Evolutionary conservation across 2,888 invertebrate species (phyloP).

Genomic region (Falcaria lacertinaria): DNA sequence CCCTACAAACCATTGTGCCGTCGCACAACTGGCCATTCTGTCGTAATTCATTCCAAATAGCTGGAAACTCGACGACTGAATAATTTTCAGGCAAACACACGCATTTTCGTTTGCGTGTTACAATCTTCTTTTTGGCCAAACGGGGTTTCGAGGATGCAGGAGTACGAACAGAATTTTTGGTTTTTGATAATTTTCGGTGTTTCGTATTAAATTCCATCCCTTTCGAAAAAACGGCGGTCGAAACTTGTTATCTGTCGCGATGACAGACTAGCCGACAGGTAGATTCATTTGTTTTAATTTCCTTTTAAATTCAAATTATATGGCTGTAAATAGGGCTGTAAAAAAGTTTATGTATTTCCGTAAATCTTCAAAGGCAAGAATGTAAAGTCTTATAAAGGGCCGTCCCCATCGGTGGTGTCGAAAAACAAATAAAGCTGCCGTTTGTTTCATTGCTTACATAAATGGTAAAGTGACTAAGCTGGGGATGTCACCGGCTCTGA

Average conservation of each 20-base stretch:
- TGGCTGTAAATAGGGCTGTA: not conserved
- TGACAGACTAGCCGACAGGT: constrained; percentile 55
- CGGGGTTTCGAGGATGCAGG: constrained; percentile 65
- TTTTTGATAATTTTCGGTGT: constrained; percentile 77
- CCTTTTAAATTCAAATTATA: constrained; percentile 23
- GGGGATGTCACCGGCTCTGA: no score
- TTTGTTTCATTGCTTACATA: no score
- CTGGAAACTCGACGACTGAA: constrained; percentile 81
- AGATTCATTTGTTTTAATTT: constrained; percentile 52
- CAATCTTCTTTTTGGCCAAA: constrained; percentile 64
- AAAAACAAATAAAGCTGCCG: no score
- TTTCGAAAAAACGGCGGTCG: constrained; percentile 77
- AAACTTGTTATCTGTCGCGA: constrained; percentile 73
- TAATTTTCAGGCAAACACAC: constrained; percentile 81
- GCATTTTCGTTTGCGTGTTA: constrained; percentile 76
- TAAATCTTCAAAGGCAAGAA: no score
- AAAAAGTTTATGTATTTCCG: no score
- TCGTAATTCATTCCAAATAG: constrained; percentile 84
- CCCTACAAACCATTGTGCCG: constrained; percentile 82
- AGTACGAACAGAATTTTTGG: constrained; percentile 74
- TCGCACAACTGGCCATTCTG: constrained; percentile 84
- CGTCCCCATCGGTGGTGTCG: no score
- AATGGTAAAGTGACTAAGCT: no score
- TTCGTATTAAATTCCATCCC: constrained; percentile 79
- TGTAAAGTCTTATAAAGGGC: no score